Conservation (phyloP, 30 jellyfish, hydroid and myxozoan genomes). For the Aurelia aurita complex sp. Pacific region DNA sequence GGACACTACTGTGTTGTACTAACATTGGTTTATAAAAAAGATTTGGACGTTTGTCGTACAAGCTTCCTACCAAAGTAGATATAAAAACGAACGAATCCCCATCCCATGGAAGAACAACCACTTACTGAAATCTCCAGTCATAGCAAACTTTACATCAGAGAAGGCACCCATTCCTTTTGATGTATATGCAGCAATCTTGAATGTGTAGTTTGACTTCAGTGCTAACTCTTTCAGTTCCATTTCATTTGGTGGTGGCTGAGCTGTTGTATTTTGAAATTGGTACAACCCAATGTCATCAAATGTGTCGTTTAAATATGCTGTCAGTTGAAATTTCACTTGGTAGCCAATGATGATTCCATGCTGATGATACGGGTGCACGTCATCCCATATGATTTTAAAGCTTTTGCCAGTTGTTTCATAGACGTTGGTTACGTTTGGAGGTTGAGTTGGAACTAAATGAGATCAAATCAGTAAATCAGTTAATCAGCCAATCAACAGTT, state of each 20-base stretch:
- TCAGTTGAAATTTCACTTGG: too few species aligned
- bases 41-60: background rate
- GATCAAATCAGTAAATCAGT: background rate
- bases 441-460: conserved; percentile 33
- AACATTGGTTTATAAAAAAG: too few species aligned
- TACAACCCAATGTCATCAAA: conserved; percentile 10
- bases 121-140: conserved; percentile 68
- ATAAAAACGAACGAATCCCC: background rate
- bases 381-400: conserved; percentile 33
- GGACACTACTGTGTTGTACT: too few species aligned
- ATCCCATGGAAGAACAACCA: background rate
- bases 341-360: conserved; percentile 28
- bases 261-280: background rate
- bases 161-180: conserved; percentile 50
- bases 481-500: too few species aligned
- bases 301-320: background rate
- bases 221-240: conserved; percentile 8
- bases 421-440: conserved; percentile 13
- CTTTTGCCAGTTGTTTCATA: conserved; percentile 24
- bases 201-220: conserved; percentile 16
- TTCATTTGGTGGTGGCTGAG: conserved; percentile 1
- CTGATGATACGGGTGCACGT: conserved; percentile 24
- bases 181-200: conserved; percentile 51
- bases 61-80: background rate
- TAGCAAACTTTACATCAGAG: conserved; percentile 8